These are phyloP conservation scores for Camponotus vicinus DNA, from an alignment of 1,140 invertebrate species.

Conservation along the genomic window DNA sequence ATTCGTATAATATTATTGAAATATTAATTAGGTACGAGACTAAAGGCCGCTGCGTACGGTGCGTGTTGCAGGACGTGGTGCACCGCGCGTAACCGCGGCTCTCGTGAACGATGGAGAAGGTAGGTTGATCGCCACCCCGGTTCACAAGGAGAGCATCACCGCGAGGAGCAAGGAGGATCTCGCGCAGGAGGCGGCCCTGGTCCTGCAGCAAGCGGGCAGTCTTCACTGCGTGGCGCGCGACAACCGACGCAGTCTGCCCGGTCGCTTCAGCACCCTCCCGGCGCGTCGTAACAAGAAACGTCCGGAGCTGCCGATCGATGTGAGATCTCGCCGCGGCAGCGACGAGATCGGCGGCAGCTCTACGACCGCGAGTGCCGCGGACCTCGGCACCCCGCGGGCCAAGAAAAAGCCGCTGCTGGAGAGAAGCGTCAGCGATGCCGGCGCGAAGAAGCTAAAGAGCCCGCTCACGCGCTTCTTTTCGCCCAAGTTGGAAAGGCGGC, in stretches of 20 bases:
- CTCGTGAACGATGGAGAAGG: conserved; percentile 85
- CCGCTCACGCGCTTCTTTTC: conserved; percentile 80
- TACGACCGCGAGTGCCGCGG: conserved; percentile 39
- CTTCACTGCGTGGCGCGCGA: conserved; percentile 87
- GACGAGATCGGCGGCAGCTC: conserved; percentile 77
- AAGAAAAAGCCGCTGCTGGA: conserved; percentile 83
- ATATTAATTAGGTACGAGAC: background rate
- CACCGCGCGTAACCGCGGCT: conserved; percentile 81
- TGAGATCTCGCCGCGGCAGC: conserved; percentile 75
- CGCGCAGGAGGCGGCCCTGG: conserved; percentile 90
- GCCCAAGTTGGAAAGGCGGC: conserved; percentile 80
- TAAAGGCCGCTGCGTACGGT: background rate
- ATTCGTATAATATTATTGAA: background rate
- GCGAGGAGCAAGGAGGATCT: conserved; percentile 89
- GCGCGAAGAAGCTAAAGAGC: conserved; percentile 81
- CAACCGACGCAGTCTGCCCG: conserved; percentile 84
- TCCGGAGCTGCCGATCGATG: conserved; percentile 82
- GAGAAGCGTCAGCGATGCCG: conserved; percentile 91
- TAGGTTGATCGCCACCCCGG: conserved; percentile 85
- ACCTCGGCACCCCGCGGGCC: conserved; percentile 75
- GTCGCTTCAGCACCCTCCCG: conserved; percentile 89
- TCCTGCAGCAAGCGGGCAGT: conserved; percentile 89
- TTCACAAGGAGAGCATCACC: conserved; percentile 89
- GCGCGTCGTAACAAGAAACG: conserved; percentile 85
- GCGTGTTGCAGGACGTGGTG: conserved; percentile 83